Conservation (phyloP, 2,113 vertebrate species). For the Tragelaphus imberbis region DNA sequence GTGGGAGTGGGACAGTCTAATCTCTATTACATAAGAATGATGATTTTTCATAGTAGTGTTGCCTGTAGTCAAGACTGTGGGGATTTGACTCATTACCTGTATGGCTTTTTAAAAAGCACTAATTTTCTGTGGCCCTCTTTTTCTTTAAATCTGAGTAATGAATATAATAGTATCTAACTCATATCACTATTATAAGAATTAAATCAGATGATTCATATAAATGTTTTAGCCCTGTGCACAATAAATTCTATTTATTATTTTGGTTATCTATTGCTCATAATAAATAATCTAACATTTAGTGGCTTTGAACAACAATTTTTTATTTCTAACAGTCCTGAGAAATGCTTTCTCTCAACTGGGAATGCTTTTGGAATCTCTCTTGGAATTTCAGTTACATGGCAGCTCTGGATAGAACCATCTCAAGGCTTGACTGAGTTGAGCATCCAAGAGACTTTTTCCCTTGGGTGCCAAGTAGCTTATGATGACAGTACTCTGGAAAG, state of each 20-base stretch:
- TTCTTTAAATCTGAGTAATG: neutral
- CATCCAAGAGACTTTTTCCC: neutral
- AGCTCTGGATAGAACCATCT: neutral
- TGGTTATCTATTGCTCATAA: neutral
- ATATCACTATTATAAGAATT: neutral
- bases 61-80: neutral
- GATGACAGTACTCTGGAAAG: no score
- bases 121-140: neutral
- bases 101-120: neutral
- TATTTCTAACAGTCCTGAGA: neutral
- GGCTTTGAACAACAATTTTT: neutral
- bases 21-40: neutral
- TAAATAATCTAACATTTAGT: neutral
- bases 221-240: neutral
- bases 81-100: neutral
- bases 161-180: neutral
- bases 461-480: neutral
- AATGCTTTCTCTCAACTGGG: neutral
- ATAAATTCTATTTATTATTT: neutral
- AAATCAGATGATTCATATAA: neutral
- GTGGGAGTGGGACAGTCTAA: neutral
- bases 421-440: neutral
- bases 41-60: neutral
- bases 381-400: neutral
- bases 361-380: neutral